Evolutionary conservation across 2,797 vertebrate species (phyloP).

Genomic region (Pantherophis vulpinus): DNA sequence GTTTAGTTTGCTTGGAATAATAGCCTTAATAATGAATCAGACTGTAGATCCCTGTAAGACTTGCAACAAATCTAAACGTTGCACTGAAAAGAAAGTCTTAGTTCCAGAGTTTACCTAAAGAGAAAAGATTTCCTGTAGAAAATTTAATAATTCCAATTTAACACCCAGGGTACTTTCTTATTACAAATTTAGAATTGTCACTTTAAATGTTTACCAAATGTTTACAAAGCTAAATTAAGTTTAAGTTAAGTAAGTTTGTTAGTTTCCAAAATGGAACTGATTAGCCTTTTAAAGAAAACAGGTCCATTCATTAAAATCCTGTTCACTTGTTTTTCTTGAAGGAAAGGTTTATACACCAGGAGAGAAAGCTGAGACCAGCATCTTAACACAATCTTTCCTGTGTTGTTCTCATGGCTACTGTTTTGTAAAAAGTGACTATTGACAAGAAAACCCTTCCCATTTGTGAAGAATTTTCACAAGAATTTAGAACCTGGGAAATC

Average conservation of each 20-base stretch:
- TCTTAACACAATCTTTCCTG: background rate
- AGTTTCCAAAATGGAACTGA: background rate
- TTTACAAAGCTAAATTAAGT: background rate
- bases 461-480: background rate
- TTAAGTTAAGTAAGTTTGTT: background rate
- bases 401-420: background rate
- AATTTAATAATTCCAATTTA: background rate
- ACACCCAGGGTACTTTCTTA: background rate
- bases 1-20: conserved; percentile 14
- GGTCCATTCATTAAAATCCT: background rate
- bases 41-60: background rate
- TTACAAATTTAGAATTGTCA: background rate
- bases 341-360: background rate
- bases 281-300: background rate
- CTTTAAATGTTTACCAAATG: background rate
- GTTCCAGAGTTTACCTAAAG: background rate
- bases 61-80: conserved; percentile 4
- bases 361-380: background rate
- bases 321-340: background rate
- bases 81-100: conserved; percentile 8
- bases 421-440: background rate
- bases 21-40: conserved; percentile 9
- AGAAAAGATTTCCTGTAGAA: background rate
- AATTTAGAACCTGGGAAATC: background rate
- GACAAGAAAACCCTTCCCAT: background rate